Evolutionary conservation across 2,113 vertebrate genomes (phyloP).

Genomic region (Grammomys surdaster): DNA sequence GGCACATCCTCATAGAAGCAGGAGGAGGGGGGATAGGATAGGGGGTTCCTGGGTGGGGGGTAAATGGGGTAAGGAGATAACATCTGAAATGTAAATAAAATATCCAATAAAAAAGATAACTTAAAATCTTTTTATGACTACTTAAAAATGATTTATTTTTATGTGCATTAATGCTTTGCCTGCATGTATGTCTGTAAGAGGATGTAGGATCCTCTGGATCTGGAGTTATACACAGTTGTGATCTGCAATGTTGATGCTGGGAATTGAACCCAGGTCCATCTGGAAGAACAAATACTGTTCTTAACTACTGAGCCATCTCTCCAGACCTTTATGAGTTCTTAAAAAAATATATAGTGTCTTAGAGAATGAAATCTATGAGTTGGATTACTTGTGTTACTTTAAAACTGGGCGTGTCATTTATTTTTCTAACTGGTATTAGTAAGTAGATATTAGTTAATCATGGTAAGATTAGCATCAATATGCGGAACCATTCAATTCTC

Average conservation of each 20-base stretch:
- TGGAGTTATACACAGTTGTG: background rate
- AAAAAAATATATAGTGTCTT: constrained; percentile 15
- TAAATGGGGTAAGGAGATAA: too few species aligned
- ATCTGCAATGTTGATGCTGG: background rate
- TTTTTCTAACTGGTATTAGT: constrained; percentile 68
- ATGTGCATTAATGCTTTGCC: background rate
- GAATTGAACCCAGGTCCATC: background rate
- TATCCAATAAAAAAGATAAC: background rate
- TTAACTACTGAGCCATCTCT: background rate
- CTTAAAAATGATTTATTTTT: background rate
- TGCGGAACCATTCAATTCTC: constrained; percentile 79
- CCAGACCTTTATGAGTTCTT: background rate
- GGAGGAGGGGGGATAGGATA: too few species aligned
- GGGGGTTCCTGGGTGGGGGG: too few species aligned
- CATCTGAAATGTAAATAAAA: too few species aligned
- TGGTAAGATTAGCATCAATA: constrained; percentile 84
- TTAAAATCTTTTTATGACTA: constrained; percentile 55
- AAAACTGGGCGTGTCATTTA: constrained; percentile 70
- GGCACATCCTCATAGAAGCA: too few species aligned
- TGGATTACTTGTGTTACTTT: constrained; percentile 63
- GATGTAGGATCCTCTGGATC: background rate
- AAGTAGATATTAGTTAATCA: constrained; percentile 71
- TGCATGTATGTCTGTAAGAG: background rate
- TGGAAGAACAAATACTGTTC: background rate
- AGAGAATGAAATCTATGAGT: constrained; percentile 48